phyloP scores from a whole-genome alignment of 2,888 invertebrate species.

The Drosophila parthenogenetica region DNA sequence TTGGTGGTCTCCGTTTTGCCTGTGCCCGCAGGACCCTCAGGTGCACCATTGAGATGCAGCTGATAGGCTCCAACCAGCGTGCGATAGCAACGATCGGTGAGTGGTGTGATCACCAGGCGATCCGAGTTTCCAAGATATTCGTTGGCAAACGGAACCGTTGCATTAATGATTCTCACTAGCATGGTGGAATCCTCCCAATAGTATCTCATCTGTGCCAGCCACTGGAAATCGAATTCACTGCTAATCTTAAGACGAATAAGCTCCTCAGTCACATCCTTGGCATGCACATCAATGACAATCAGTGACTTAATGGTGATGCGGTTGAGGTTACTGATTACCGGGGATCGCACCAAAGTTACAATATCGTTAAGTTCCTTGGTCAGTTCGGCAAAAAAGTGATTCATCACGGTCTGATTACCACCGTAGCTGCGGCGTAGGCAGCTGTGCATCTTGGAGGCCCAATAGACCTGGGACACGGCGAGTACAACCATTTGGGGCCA shows the following conservation, averaged over 20 bases:
- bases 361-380: conserved; percentile 86
- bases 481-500: conserved; percentile 89
- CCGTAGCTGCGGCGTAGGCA: conserved; percentile 85
- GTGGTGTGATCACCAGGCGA: conserved; percentile 87
- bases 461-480: conserved; percentile 87
- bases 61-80: conserved; percentile 90
- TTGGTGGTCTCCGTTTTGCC: conserved; percentile 97
- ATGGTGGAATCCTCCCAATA: conserved; percentile 88
- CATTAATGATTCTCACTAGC: conserved; percentile 88
- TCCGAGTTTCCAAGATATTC: conserved; percentile 90
- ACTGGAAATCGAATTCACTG: conserved; percentile 88
- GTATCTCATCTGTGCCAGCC: conserved; percentile 90
- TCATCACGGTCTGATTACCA: conserved; percentile 83
- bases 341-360: conserved; percentile 87
- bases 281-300: conserved; percentile 90
- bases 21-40: conserved; percentile 92
- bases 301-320: conserved; percentile 89
- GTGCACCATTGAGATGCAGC: conserved; percentile 89
- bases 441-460: conserved; percentile 88
- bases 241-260: conserved; percentile 86
- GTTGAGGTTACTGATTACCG: conserved; percentile 86
- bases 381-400: conserved; percentile 85
- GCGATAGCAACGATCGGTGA: conserved; percentile 89
- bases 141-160: conserved; percentile 89
- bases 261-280: conserved; percentile 88